A percentile compares a stretch with the other conserved stretches of the same genome.
Conservation (phyloP, 2,113 vertebrate species). For the Sylvia atricapilla region DNA sequence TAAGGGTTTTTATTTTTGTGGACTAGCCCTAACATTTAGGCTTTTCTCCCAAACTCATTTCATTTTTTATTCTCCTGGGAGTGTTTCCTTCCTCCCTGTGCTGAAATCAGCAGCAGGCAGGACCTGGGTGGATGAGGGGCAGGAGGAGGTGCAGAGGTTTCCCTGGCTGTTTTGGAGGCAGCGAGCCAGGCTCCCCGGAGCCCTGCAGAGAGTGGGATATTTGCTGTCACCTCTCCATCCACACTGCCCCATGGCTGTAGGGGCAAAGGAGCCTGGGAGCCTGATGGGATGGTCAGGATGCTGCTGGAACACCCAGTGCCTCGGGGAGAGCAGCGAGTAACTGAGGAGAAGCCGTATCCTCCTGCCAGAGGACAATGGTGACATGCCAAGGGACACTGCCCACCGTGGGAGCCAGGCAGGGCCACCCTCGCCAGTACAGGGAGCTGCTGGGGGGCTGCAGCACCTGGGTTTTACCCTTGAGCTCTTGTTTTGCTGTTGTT, state of each 20-base stretch:
- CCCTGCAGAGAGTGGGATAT: fast-evolving
- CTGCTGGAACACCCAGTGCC: background rate
- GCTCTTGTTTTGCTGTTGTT: conserved; percentile 36
- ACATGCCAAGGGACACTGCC: background rate
- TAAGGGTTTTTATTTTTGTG: background rate
- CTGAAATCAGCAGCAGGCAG: background rate
- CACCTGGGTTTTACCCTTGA: conserved; percentile 3
- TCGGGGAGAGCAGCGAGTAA: fast-evolving
- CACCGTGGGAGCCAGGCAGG: background rate
- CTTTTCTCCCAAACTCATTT: background rate
- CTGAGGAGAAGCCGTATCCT: background rate
- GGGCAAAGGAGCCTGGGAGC: background rate
- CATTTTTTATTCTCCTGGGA: background rate
- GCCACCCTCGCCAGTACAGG: fast-evolving
- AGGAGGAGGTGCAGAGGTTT: fast-evolving
- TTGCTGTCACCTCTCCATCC: background rate
- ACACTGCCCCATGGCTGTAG: fast-evolving
- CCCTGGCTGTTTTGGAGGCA: background rate
- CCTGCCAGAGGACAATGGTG: background rate
- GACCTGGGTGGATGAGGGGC: fast-evolving
- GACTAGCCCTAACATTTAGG: background rate
- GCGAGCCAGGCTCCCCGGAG: fast-evolving
- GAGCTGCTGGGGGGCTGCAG: background rate
- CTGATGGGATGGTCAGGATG: background rate
- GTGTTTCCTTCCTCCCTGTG: background rate